Conservation (phyloP, 2,797 vertebrate species). For the Enteromius fasciolatus region DNA sequence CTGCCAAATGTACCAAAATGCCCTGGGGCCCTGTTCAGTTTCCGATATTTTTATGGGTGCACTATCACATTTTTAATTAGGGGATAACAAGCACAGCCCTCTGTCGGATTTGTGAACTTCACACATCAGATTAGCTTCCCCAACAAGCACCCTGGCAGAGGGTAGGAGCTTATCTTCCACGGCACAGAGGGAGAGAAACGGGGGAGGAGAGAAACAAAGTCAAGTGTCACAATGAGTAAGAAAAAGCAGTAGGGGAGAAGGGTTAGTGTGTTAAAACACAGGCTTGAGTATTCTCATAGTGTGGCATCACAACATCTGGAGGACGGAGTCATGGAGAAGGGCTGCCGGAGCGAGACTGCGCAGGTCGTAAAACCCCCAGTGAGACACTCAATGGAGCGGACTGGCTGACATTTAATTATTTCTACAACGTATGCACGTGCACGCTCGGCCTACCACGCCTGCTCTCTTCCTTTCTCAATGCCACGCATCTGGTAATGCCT, state of each 20-base stretch:
- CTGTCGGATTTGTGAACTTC: slow-evolving; percentile 68
- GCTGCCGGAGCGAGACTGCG: slow-evolving; percentile 60
- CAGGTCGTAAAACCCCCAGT: slow-evolving; percentile 68
- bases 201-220: slow-evolving; percentile 58
- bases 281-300: not conserved
- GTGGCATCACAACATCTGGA: slow-evolving; percentile 49
- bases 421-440: slow-evolving; percentile 63
- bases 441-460: not conserved
- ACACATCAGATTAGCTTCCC: slow-evolving; percentile 64
- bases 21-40: slow-evolving; percentile 62
- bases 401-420: slow-evolving; percentile 74
- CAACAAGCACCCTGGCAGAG: slow-evolving; percentile 56
- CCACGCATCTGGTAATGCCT: slow-evolving; percentile 20
- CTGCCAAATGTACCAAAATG: slow-evolving; percentile 65
- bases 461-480: slow-evolving; percentile 14
- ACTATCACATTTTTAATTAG: slow-evolving; percentile 80
- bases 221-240: slow-evolving; percentile 57
- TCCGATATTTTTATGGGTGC: slow-evolving; percentile 67
- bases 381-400: slow-evolving; percentile 61
- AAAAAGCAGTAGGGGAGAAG: slow-evolving; percentile 31
- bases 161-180: slow-evolving; percentile 57
- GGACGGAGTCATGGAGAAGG: slow-evolving; percentile 62
- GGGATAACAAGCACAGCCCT: slow-evolving; percentile 70
- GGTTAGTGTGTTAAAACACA: slow-evolving; percentile 6
- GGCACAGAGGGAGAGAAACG: slow-evolving; percentile 22